Evolutionary conservation across 1,140 invertebrate species (phyloP).

Genomic region (Phymorhynchus buccinoides): DNA sequence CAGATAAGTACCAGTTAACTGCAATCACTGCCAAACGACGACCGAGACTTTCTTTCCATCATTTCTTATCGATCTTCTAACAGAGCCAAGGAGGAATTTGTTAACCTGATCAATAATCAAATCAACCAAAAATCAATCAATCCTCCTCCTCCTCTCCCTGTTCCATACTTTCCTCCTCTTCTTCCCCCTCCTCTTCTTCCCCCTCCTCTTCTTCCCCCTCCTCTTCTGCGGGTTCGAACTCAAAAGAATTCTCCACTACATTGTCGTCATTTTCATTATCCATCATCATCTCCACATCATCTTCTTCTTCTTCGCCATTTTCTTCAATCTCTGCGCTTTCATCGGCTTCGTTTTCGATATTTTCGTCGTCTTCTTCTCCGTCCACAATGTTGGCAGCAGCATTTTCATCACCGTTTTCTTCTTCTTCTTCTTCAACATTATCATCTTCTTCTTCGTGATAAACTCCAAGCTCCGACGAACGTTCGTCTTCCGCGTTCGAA

Average conservation of each 20-base stretch:
- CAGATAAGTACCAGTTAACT: too few relatives aligned
- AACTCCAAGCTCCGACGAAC: too few relatives aligned
- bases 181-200: neutral
- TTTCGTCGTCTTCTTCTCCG: neutral
- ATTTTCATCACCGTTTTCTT: neutral
- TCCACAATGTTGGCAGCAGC: neutral
- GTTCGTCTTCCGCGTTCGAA: too few relatives aligned
- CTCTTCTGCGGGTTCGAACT: neutral
- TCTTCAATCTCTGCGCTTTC: slow-evolving; percentile 15
- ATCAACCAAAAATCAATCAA: too few relatives aligned
- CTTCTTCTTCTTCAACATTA: neutral
- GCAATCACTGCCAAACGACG: too few relatives aligned
- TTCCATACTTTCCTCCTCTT: neutral
- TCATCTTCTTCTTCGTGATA: neutral
- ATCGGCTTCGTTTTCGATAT: neutral
- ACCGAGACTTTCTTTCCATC: too few relatives aligned
- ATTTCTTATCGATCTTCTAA: too few relatives aligned
- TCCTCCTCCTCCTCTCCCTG: neutral
- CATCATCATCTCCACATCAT: slow-evolving; percentile 15
- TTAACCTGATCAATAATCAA: too few relatives aligned
- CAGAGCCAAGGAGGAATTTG: too few relatives aligned
- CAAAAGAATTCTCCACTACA: too few relatives aligned
- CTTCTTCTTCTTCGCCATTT: neutral
- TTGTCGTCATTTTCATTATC: neutral
- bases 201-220: neutral